These are phyloP conservation scores for Elymnias hypermnestra DNA, from an alignment of 1,140 invertebrate genomes.

Conservation along the genomic window DNA sequence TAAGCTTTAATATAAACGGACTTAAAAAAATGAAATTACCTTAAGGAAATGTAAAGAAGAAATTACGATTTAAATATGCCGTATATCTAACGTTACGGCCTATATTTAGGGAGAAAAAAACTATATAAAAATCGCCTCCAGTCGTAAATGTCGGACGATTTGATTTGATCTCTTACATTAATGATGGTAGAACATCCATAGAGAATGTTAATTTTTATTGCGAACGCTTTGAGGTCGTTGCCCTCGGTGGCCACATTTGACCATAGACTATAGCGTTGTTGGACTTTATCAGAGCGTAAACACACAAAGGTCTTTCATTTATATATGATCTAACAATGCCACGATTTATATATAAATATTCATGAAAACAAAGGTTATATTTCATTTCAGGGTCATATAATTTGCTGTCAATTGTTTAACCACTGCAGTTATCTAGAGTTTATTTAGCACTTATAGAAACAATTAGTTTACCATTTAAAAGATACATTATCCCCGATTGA, in stretches of 20 bases:
- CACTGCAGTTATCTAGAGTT: no score
- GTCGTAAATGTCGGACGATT: slow-evolving; percentile 28
- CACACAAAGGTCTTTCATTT: slow-evolving; percentile 36
- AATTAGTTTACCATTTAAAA: no score
- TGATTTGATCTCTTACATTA: slow-evolving; percentile 45
- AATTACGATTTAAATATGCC: no score
- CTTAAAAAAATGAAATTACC: no score
- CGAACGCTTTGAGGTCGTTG: slow-evolving; percentile 46
- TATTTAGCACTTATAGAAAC: no score
- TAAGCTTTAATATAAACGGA: no score
- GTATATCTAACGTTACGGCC: no score
- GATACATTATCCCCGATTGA: no score
- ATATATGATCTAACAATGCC: slow-evolving; percentile 9
- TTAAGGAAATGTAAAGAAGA: no score
- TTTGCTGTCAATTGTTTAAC: no score
- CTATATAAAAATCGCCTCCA: slow-evolving; percentile 26
- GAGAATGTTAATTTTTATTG: slow-evolving; percentile 65
- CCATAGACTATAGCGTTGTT: slow-evolving; percentile 54
- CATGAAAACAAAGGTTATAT: not conserved
- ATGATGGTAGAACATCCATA: slow-evolving; percentile 45
- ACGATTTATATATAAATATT: slow-evolving; percentile 7
- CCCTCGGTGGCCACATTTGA: slow-evolving; percentile 49
- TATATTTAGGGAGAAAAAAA: no score
- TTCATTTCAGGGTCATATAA: not conserved
- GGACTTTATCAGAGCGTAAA: slow-evolving; percentile 60